Base-by-base conservation (phyloP, 2,888 invertebrate species). In the Eilema depressum region DNA sequence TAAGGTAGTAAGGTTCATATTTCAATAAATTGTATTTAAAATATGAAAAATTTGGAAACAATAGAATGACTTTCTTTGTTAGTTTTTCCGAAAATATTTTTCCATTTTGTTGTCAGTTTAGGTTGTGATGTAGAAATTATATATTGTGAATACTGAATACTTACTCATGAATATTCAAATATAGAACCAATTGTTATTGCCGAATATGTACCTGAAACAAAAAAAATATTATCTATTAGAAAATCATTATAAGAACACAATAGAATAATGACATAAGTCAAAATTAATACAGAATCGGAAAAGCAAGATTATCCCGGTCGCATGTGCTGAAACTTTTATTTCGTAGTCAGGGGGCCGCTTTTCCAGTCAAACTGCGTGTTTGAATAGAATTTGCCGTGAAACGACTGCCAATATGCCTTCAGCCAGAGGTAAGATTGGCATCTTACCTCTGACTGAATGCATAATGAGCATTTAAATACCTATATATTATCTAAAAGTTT, bases 171-270 rank as follows among this genome's bases (percentile, higher is more conserved):
- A 63, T 61, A 33, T 8, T 33, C 5, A 8, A 8, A 33, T 33
- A 8, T 79, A 67, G 68, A 57, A 8, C 68, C 67, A 68, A 53
- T n/a, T 53, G n/a, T 53, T 3, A 33, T 20, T 37, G 10, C 3
- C 11, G 28, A 28, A n/a, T 66, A 63, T 59, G 66, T 81, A 81
- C 81, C 81, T 81, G 83, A 14, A 81, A 81, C 74, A 77, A 75
- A 77, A 61, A 66, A 70, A 25, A 28, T 1, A 5, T 26, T 71
- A 14, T 3, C 20, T 28, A 28, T 60, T 20, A 30, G 20, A 3
- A 60, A 41, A 4, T 23, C 2, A 33, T 33, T 26, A 4, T 20
- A 28, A 20, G 0, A 41, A 56, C 14, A n/a, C 17, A 33, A n/a
- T 56, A 56, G 1, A 37, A 37, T 12, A 37, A 3, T 14, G 33